Evolutionary conservation across 1,140 invertebrate genomes (phyloP).

Genomic region (Cephus cinctus): DNA sequence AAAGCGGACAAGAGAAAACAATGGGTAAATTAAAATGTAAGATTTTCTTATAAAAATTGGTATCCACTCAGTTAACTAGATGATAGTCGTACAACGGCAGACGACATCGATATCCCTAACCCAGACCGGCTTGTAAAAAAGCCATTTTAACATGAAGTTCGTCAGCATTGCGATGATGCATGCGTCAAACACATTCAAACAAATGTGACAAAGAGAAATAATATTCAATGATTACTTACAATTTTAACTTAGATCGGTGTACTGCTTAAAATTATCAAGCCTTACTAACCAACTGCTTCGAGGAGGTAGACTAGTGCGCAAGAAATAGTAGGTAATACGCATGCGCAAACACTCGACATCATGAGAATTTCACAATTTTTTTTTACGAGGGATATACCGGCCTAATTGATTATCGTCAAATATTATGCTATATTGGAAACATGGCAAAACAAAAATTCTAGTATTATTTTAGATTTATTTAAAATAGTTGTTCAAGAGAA

Average conservation of each 20-base stretch:
- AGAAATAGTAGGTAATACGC: conserved; percentile 11
- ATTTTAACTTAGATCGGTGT: conserved; percentile 26
- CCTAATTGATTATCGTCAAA: no score
- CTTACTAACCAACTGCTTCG: conserved; percentile 21
- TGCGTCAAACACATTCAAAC: not conserved
- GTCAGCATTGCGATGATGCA: not conserved
- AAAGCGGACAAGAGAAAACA: no score
- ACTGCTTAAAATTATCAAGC: conserved; percentile 23
- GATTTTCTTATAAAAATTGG: no score
- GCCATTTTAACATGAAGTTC: not conserved
- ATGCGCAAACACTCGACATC: conserved; percentile 19
- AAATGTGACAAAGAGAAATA: no score
- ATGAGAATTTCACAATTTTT: no score
- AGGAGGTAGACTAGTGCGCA: conserved; percentile 16
- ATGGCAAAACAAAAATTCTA: no score
- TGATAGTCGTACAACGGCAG: conserved; percentile 29
- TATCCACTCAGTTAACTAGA: conserved; percentile 8
- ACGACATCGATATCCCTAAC: conserved; percentile 27
- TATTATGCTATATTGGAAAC: no score
- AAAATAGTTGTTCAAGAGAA: no score
- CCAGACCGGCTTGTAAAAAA: conserved; percentile 20
- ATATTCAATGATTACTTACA: conserved; percentile 32
- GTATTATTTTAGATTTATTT: no score
- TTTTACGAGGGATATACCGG: no score
- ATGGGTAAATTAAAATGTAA: no score